Conservation (phyloP, 1,140 invertebrate species). For the Pseudoatta argentina region DNA sequence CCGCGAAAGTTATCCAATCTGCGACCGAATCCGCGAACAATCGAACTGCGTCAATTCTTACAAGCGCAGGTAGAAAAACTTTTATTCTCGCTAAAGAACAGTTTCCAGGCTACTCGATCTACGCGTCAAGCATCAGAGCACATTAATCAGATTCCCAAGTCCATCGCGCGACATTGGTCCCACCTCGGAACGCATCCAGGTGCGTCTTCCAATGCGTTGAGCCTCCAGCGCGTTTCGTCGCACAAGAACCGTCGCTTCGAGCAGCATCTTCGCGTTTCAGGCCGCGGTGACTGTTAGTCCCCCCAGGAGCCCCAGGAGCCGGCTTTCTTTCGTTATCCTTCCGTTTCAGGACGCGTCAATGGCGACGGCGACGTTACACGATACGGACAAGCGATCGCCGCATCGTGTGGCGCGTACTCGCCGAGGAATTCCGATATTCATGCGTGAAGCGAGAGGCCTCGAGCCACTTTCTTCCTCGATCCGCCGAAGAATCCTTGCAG, state of each 20-base stretch:
- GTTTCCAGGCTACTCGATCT: neutral
- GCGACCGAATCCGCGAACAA: no score
- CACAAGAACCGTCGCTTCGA: neutral
- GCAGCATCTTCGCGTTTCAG: slow-evolving; percentile 9
- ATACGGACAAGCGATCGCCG: slow-evolving; percentile 6
- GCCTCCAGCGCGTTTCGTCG: neutral
- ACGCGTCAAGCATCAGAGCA: neutral
- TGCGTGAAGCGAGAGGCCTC: slow-evolving; percentile 53
- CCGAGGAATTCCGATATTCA: slow-evolving; percentile 67
- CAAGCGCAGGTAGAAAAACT: neutral
- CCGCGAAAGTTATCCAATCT: neutral
- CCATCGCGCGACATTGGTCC: neutral
- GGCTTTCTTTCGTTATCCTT: slow-evolving; percentile 35
- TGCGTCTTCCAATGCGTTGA: neutral
- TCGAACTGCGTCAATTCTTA: neutral
- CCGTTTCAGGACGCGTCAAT: neutral
- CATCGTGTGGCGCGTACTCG: slow-evolving; percentile 57
- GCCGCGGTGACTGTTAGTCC: neutral
- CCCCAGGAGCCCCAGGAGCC: neutral
- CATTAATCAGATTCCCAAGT: neutral
- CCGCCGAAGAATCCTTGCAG: neutral
- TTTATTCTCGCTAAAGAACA: neutral
- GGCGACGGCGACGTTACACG: slow-evolving; percentile 53
- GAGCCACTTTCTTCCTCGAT: slow-evolving; percentile 67
- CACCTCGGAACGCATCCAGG: neutral